These are phyloP conservation scores for Poecilia wingei DNA, from an alignment of 2,797 vertebrate species.

Conservation along the genomic window DNA sequence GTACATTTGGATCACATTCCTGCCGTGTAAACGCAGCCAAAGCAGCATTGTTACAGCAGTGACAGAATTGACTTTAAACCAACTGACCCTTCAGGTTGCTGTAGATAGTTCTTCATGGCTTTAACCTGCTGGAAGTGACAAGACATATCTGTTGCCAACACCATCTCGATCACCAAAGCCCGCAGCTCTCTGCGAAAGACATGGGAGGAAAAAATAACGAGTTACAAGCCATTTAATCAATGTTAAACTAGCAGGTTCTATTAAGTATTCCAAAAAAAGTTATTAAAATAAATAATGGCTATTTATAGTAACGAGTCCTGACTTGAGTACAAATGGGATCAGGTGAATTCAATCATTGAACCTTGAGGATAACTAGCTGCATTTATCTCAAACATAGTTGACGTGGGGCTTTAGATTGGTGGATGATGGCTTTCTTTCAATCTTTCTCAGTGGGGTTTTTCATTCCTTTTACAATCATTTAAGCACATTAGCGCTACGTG, in stretches of 20 bases:
- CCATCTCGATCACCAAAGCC: slow-evolving; percentile 96
- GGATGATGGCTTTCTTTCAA: neutral
- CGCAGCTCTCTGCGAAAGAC: slow-evolving; percentile 88
- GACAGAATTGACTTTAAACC: neutral
- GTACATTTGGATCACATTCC: no score
- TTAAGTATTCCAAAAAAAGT: neutral
- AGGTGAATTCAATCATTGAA: slow-evolving; percentile 34
- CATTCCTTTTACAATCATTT: slow-evolving; percentile 78
- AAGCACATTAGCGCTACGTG: slow-evolving; percentile 1
- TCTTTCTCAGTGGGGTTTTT: slow-evolving; percentile 47
- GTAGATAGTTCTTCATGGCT: slow-evolving; percentile 95
- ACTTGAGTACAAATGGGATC: slow-evolving; percentile 19
- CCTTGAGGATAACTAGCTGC: slow-evolving; percentile 28
- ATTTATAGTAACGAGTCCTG: slow-evolving; percentile 41
- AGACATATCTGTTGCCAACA: slow-evolving; percentile 98
- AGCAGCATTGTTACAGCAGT: neutral
- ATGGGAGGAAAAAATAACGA: slow-evolving; percentile 7
- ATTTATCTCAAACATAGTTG: slow-evolving; percentile 23
- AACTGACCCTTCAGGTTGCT: slow-evolving; percentile 96
- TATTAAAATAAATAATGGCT: slow-evolving; percentile 37
- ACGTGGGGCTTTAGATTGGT: slow-evolving; percentile 6
- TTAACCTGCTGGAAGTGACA: slow-evolving; percentile 99
- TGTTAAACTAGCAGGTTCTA: slow-evolving; percentile 22
- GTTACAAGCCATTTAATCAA: slow-evolving; percentile 26
- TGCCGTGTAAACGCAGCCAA: no score